Base-by-base conservation (phyloP, 2,113 vertebrate genomes). In the Grantiella picta region DNA sequence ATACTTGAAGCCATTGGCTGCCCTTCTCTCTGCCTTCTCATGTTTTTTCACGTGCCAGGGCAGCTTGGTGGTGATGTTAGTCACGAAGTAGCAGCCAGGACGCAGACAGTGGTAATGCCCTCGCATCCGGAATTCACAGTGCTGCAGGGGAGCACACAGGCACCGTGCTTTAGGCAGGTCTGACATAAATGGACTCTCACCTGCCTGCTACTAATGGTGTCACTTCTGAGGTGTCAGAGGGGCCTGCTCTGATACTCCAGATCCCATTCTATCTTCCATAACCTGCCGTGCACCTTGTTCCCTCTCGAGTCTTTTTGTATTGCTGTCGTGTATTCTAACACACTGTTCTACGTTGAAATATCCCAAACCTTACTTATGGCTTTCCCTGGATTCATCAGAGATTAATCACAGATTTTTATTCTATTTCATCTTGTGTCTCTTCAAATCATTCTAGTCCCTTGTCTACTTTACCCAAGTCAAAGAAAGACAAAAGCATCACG, bases 21-120 rank as follows among this genome's bases (percentile, higher is more conserved):
- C 99, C 16, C 99, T 98, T 33, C 99, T 98, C 97, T 99, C 99
- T 0, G 99, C 99, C 91, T 99, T 99, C 98, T 99, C 99, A 0
- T 99, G 99, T 90, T 99, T 99, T 92, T 99, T 99, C 90, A 99
- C 90, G 31, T 99, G 99, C 99, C 99, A 99, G 9, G 99, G 99
- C 94, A 99, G 98, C 97, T 99, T 99, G 97, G 99, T 99, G 97
- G 99, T 99, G 98, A 99, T 99, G 98, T 99, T 99, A 79, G 99
- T 99, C 96, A 99, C 99, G 2, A 99, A 99, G 97, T 95, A 99
- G 98, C 99, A 99, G 98, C 98, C 98, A 0, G 98, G 98, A 59
- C 99, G 98, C 90, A 99, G 98, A 91, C 99, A 99, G 98, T 99
- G 99, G 97, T 99, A 99, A 97, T 99, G 99, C 42, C 99, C 99